Percentiles rank a stretch among this genome's conserved stretches.
Conservation (phyloP, 64 coral and sea anemone species). For the Exaiptasia diaphana region DNA sequence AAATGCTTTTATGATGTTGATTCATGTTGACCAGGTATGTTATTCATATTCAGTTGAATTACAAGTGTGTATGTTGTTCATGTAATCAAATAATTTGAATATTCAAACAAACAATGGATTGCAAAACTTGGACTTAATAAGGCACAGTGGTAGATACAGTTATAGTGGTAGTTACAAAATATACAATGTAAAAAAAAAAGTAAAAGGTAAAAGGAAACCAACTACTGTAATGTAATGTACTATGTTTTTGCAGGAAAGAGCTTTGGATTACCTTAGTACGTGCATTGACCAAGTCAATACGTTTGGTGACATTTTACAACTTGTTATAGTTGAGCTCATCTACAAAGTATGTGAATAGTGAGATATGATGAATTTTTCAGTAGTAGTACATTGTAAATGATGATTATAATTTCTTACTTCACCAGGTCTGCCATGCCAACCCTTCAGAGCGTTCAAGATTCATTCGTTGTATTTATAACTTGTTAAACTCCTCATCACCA, state of each 20-base stretch:
- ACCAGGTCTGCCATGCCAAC: slow-evolving; percentile 95
- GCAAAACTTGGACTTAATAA: too few species aligned
- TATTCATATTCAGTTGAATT: too few species aligned
- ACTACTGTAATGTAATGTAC: too few species aligned
- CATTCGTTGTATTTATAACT: slow-evolving; percentile 95
- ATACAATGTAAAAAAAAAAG: too few species aligned
- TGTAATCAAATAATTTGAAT: too few species aligned
- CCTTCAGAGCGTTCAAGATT: slow-evolving; percentile 93
- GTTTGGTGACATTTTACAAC: slow-evolving; percentile 96
- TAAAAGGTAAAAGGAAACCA: too few species aligned
- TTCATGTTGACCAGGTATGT: slow-evolving; percentile 96
- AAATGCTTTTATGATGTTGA: slow-evolving; percentile 99
- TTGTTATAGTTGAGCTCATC: slow-evolving; percentile 97
- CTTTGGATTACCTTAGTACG: slow-evolving; percentile 93
- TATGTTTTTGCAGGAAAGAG: slow-evolving; percentile 74
- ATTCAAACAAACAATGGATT: too few species aligned
- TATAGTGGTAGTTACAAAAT: too few species aligned
- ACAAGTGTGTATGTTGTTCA: too few species aligned
- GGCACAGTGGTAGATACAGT: too few species aligned
- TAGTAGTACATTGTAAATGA: background rate
- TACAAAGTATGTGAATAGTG: slow-evolving; percentile 71
- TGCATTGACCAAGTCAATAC: slow-evolving; percentile 99
- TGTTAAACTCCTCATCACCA: slow-evolving; percentile 91
- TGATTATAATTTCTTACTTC: background rate
- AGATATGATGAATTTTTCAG: background rate